Percentiles rank a stretch among this genome's conserved stretches.
Conservation (phyloP, 2,888 invertebrate genomes). For the Meta bourneti region DNA sequence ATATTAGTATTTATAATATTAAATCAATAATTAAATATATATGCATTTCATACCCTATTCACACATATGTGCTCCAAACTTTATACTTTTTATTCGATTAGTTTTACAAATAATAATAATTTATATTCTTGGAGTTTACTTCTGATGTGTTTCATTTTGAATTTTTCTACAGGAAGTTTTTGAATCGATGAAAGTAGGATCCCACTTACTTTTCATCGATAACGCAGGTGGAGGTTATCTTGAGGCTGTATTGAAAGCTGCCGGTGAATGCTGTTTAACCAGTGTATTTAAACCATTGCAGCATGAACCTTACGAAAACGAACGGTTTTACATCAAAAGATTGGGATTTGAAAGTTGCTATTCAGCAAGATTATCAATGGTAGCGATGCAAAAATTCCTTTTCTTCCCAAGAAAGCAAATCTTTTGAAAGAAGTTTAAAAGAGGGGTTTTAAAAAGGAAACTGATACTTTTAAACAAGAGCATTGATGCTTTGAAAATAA, state of each 20-base stretch:
- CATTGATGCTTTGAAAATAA: too few species aligned
- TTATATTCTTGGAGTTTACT: neutral
- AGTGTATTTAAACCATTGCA: conserved; percentile 21
- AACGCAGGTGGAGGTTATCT: conserved; percentile 34
- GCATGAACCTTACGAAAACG: conserved; percentile 24
- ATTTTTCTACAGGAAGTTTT: conserved; percentile 47
- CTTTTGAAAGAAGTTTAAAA: too few species aligned
- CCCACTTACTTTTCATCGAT: conserved; percentile 41
- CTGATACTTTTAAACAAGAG: too few species aligned
- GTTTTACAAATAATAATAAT: neutral
- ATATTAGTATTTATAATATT: too few species aligned
- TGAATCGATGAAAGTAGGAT: conserved; percentile 41
- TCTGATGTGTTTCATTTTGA: too few species aligned
- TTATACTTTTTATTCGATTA: too few species aligned
- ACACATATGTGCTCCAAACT: too few species aligned
- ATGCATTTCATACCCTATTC: too few species aligned
- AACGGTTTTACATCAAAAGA: neutral
- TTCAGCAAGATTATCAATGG: conserved; percentile 28
- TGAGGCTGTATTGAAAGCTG: neutral
- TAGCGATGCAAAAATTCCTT: conserved; percentile 13
- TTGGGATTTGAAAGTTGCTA: conserved; percentile 33
- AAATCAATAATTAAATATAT: too few species aligned
- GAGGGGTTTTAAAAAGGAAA: too few species aligned
- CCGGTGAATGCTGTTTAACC: neutral
- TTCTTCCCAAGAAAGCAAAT: too few species aligned